phyloP scores from a whole-genome alignment of 2,888 invertebrate species.

The Thalpophila matura region DNA sequence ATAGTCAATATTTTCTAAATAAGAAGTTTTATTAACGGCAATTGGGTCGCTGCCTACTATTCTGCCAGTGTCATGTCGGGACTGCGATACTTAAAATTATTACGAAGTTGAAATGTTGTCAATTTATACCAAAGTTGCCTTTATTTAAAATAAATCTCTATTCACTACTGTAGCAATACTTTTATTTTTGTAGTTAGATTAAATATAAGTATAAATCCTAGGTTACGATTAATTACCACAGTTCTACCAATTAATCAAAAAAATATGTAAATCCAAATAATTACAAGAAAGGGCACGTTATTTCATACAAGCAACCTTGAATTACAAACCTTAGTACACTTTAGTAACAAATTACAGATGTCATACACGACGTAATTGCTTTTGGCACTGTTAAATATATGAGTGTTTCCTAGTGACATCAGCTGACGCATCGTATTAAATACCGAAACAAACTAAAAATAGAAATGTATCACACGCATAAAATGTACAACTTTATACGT shows the following conservation, averaged over 20 bases:
- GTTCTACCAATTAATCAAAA: not conserved
- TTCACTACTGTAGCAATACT: no score
- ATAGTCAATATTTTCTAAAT: no score
- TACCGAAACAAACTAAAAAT: constrained; percentile 30
- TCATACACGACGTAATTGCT: constrained; percentile 35
- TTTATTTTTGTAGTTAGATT: not conserved
- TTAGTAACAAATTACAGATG: constrained; percentile 39
- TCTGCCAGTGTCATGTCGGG: no score
- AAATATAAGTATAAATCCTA: constrained; percentile 5
- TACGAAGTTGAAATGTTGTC: no score
- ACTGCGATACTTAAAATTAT: no score
- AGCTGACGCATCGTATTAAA: constrained; percentile 33
- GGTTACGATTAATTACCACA: not conserved
- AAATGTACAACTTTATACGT: constrained; percentile 24
- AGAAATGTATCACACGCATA: constrained; percentile 19
- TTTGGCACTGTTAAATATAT: constrained; percentile 45
- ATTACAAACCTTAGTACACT: constrained; percentile 21
- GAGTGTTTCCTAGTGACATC: constrained; percentile 42
- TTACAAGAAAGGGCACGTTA: constrained; percentile 4
- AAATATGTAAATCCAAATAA: constrained; percentile 19
- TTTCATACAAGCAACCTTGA: constrained; percentile 39
- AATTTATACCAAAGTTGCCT: no score
- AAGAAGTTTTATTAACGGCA: no score
- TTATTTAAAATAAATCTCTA: no score
- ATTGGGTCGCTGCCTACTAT: no score